Evolutionary conservation across 2,113 vertebrate species (phyloP).

Genomic region (Aptenodytes patagonicus): DNA sequence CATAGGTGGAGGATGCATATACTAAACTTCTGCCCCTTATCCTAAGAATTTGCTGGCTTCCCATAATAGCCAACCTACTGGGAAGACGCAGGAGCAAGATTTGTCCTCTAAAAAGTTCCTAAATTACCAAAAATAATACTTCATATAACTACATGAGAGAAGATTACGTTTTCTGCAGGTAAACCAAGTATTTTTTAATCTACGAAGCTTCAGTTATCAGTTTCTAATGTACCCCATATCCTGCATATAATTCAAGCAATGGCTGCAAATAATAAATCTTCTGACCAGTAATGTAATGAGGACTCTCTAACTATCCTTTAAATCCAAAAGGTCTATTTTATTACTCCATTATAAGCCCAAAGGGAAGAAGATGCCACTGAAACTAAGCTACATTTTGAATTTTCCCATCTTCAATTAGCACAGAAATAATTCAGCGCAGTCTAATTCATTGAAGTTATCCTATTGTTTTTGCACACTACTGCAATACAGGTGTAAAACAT

Average conservation of each 20-base stretch:
- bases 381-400: conserved; percentile 22
- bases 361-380: conserved; percentile 36
- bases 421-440: not conserved
- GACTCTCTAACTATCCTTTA: conserved; percentile 49
- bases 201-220: not conserved
- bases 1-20: not conserved
- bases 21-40: not conserved
- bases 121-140: not conserved
- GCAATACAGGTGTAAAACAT: not conserved
- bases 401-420: not conserved
- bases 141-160: not conserved
- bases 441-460: not conserved
- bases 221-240: not conserved
- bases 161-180: not conserved
- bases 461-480: not conserved
- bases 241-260: not conserved
- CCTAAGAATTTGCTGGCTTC: not conserved
- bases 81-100: not conserved
- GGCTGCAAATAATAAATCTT: not conserved
- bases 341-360: conserved; percentile 39
- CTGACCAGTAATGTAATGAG: not conserved
- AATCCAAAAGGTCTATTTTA: conserved; percentile 64
- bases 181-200: not conserved
- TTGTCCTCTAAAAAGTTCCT: not conserved
- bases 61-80: not conserved